Conservation (phyloP, 2,888 invertebrate species). For the Pharmacophagus antenor region DNA sequence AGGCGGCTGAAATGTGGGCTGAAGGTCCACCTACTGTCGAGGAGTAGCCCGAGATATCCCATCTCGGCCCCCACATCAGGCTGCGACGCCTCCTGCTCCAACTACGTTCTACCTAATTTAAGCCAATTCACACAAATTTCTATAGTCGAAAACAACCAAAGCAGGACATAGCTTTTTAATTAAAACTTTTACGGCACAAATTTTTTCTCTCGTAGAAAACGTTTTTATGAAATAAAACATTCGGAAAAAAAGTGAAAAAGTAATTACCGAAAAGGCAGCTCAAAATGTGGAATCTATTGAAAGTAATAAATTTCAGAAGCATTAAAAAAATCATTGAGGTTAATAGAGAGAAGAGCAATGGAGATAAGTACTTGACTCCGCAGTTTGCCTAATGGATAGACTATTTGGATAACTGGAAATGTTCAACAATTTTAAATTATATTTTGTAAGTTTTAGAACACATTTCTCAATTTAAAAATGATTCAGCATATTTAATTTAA, state of each 20-base stretch:
- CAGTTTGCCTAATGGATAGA: slow-evolving; percentile 15
- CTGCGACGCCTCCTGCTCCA: too few relatives aligned
- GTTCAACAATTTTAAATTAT: slow-evolving; percentile 4
- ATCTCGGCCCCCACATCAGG: too few relatives aligned
- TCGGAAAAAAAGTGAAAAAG: not conserved
- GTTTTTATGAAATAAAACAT: not conserved
- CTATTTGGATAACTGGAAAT: not conserved
- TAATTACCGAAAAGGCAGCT: not conserved
- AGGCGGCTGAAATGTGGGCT: too few relatives aligned
- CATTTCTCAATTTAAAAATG: too few relatives aligned
- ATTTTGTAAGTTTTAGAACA: not conserved
- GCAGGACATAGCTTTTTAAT: slow-evolving; percentile 5
- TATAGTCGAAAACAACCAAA: not conserved
- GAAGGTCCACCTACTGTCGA: too few relatives aligned
- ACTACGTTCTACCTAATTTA: too few relatives aligned
- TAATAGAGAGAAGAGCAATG: slow-evolving; percentile 13
- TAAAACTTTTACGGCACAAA: not conserved
- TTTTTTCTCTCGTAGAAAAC: not conserved
- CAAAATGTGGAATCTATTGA: not conserved
- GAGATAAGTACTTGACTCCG: slow-evolving; percentile 12
- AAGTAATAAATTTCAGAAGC: not conserved
- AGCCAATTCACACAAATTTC: not conserved
- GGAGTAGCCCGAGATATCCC: too few relatives aligned
- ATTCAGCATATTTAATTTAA: too few relatives aligned
- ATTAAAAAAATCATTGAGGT: slow-evolving; percentile 4